Evolutionary conservation across 2,888 invertebrate species (phyloP).

Genomic region (Ganaspis brasiliensis): DNA sequence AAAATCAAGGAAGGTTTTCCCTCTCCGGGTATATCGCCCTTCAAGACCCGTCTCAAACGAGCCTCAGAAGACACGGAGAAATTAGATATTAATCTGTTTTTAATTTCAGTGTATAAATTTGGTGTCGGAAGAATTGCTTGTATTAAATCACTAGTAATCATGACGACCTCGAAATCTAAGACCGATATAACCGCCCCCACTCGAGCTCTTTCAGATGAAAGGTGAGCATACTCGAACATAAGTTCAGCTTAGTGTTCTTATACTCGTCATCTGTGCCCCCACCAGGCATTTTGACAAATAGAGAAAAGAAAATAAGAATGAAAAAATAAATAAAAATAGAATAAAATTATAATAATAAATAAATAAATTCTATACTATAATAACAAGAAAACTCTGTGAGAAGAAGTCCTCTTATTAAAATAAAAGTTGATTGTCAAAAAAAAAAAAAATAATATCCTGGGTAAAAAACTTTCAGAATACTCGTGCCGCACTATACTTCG

Average conservation of each 20-base stretch:
- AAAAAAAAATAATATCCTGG: too few relatives aligned
- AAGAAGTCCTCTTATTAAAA: too few relatives aligned
- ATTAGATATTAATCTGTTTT: background rate
- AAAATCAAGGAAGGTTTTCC: background rate
- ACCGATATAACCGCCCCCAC: background rate
- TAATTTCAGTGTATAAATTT: background rate
- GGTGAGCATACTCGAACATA: background rate
- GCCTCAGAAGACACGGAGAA: background rate
- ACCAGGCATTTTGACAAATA: too few relatives aligned
- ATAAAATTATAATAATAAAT: too few relatives aligned
- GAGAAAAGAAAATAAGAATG: too few relatives aligned
- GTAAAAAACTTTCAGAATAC: too few relatives aligned
- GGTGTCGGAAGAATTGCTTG: background rate
- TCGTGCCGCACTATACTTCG: too few relatives aligned
- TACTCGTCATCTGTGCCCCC: too few relatives aligned
- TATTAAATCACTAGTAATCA: background rate
- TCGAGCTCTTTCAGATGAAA: background rate
- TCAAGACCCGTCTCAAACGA: background rate
- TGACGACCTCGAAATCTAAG: background rate
- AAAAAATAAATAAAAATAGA: too few relatives aligned
- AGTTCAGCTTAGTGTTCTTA: background rate
- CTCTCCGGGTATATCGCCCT: background rate
- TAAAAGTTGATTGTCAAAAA: too few relatives aligned
- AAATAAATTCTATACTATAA: too few relatives aligned
- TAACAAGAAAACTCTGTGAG: too few relatives aligned